A percentile compares a stretch with the other conserved stretches of the same genome.
Conservation (phyloP, 2,113 vertebrate genomes). For the Mesembrinibis cayennensis region DNA sequence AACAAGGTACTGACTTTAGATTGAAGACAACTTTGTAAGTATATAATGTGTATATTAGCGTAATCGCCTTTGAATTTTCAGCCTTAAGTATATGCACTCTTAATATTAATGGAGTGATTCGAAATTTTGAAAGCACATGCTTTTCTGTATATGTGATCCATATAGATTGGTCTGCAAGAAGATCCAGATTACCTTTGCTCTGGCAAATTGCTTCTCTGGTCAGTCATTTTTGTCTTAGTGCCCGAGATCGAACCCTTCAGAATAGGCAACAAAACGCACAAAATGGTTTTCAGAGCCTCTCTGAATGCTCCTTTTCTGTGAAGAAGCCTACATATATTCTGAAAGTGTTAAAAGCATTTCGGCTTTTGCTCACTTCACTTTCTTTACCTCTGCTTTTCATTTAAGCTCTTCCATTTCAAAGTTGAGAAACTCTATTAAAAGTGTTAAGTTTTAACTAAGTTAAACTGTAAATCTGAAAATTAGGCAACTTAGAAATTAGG, state of each 20-base stretch:
- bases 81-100: background rate
- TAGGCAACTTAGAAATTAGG: background rate
- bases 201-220: background rate
- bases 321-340: background rate
- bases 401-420: background rate
- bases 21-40: constrained; percentile 37
- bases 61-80: constrained; percentile 21
- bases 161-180: background rate
- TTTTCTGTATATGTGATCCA: background rate
- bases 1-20: constrained; percentile 26
- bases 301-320: background rate
- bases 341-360: background rate
- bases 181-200: background rate
- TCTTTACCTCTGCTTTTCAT: background rate
- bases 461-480: background rate
- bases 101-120: background rate
- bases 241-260: background rate
- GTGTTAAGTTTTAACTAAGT: background rate
- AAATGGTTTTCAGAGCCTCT: background rate
- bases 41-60: background rate
- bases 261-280: background rate
- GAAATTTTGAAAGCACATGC: background rate
- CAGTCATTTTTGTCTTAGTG: background rate
- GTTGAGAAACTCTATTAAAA: background rate
- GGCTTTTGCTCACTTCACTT: background rate